Conservation (phyloP, 2,113 vertebrate genomes). For the Xiphophorus hellerii region DNA sequence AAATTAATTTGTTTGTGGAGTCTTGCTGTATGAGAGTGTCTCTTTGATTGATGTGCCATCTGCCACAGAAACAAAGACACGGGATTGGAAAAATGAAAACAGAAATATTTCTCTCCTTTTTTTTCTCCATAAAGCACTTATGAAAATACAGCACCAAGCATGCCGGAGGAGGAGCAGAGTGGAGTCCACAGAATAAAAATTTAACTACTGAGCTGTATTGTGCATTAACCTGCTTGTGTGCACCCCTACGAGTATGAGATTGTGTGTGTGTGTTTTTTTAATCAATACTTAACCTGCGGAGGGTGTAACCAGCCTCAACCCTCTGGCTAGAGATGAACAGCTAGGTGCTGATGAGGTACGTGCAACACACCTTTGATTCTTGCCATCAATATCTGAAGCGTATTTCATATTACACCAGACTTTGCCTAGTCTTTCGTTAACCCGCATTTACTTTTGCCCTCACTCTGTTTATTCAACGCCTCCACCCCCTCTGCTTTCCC, state of each 20-base stretch:
- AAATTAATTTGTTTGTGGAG: constrained; percentile 73
- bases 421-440: constrained; percentile 12
- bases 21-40: constrained; percentile 62
- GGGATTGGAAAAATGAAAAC: constrained; percentile 58
- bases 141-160: constrained; percentile 50
- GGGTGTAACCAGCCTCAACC: constrained; percentile 40
- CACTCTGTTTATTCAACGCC: constrained; percentile 60
- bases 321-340: constrained; percentile 51
- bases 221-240: constrained; percentile 11
- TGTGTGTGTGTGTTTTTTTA: constrained; percentile 14
- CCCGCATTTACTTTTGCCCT: constrained; percentile 19
- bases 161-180: constrained; percentile 55
- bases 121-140: constrained; percentile 23
- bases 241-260: not conserved
- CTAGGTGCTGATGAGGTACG: constrained; percentile 57
- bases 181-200: constrained; percentile 58
- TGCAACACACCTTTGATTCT: constrained; percentile 50
- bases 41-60: constrained; percentile 70
- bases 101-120: constrained; percentile 39
- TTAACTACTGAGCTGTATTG: constrained; percentile 43
- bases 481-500: constrained; percentile 21
- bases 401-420: constrained; percentile 47
- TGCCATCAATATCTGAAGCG: constrained; percentile 55
- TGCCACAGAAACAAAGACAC: constrained; percentile 68
- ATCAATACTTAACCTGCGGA: constrained; percentile 62